Conservation (phyloP, 2,888 invertebrate species). For the Molanna angustata region DNA sequence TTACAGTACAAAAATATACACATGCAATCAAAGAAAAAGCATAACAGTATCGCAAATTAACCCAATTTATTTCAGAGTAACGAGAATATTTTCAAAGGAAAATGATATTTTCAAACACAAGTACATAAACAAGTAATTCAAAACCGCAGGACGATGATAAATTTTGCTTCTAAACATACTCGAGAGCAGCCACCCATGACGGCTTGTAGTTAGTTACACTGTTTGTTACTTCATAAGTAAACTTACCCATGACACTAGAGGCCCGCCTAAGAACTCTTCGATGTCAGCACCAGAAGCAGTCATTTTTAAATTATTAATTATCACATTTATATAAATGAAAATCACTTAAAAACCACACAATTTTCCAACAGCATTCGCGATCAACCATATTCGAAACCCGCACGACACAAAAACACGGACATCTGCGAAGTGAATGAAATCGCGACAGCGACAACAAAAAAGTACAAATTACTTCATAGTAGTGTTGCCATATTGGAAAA, state of each 20-base stretch:
- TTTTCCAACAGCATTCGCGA: too few relatives aligned
- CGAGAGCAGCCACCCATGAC: constrained; percentile 42
- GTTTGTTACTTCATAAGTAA: constrained; percentile 32
- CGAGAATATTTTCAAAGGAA: neutral
- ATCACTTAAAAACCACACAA: too few relatives aligned
- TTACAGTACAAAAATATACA: too few relatives aligned
- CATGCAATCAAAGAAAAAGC: too few relatives aligned
- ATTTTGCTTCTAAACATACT: constrained; percentile 25
- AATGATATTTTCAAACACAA: neutral
- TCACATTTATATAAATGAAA: constrained; percentile 26
- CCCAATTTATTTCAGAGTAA: neutral
- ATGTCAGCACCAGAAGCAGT: constrained; percentile 69
- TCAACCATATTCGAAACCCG: too few relatives aligned
- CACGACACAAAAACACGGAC: too few relatives aligned
- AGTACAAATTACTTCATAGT: too few relatives aligned
- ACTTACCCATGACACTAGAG: constrained; percentile 84
- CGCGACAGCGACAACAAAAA: too few relatives aligned
- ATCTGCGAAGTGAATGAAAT: too few relatives aligned
- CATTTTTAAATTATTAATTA: constrained; percentile 41
- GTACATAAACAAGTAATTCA: constrained; percentile 18
- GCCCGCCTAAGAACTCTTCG: constrained; percentile 80
- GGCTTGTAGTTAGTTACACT: constrained; percentile 33
- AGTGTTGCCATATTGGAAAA: too few relatives aligned
- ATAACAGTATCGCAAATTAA: neutral
- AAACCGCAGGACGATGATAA: constrained; percentile 24